Evolutionary conservation across 2,888 invertebrate genomes (phyloP), one percentile per base, ranked within the genome.

Genomic region (Idaea biselata): DNA sequence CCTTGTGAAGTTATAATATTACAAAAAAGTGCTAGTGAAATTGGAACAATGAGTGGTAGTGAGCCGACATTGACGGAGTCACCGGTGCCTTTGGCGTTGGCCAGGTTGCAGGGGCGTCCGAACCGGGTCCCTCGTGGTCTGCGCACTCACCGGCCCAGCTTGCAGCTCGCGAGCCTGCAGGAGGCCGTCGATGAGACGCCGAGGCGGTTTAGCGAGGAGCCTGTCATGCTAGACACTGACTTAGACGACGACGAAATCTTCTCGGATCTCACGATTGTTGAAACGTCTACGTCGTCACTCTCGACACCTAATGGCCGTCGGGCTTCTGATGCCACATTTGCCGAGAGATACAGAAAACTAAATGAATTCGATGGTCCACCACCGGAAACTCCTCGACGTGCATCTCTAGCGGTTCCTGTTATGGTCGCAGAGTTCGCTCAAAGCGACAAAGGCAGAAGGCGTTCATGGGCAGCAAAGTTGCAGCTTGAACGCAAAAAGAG

Each of bases 391-490:
- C 93, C 89, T 73, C 93, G 90, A 31, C 86, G 91, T 57, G 91
- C 91, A 59, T 91, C 91, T 60, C 77, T 93, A 67, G 91, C 92
- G 63, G 88, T 90, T 60, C 85, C 89, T 65, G 80, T 83, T 59
- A 83, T 78, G 44, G 79, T 75, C 59, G 92, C 87, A 65, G 85
- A 81, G 33, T 86, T 80, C 72, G 84, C 84, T 58, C 77, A 86
- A 57, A 81, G 79, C 68, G 93, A 93, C 73, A 94, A 94, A 74
- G 94, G 94, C 16, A 91, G 95, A n/a, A 82, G 95, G 67, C 94
- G 94, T 73, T 95, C 94, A 5, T 95, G 95, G 95, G 94, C 92
- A 60, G 92, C 88, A 25, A 86, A 89, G 62, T 83, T 93, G 71
- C 93, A 91, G 80, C 86, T 92, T 72, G 93, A 93, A 75, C 90